These are phyloP conservation scores for Stegastes partitus DNA, from an alignment of 2,113 vertebrate species.

Conservation along the genomic window DNA sequence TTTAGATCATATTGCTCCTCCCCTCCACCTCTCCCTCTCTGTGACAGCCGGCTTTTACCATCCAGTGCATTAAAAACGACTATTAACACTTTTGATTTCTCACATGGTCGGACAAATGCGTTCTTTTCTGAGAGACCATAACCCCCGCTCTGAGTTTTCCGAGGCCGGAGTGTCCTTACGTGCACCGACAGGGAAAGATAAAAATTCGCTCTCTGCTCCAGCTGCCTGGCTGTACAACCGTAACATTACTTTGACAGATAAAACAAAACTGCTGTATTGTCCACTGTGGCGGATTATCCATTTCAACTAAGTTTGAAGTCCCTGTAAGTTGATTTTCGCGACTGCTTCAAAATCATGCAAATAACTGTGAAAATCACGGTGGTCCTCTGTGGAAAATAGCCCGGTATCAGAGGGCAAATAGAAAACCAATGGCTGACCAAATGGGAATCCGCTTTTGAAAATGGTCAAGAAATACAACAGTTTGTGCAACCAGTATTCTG, in stretches of 20 bases:
- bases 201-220: background rate
- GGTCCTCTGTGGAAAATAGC: background rate
- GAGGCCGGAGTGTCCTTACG: conserved; percentile 5
- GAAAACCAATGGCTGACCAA: background rate
- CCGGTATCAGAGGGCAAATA: background rate
- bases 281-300: conserved; percentile 8
- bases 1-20: background rate
- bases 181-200: background rate
- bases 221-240: background rate
- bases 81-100: background rate
- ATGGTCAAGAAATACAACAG: no score
- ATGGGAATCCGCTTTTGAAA: no score
- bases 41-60: background rate
- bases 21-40: background rate
- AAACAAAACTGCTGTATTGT: conserved; percentile 1
- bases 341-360: conserved; percentile 5
- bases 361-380: background rate
- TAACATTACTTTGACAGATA: conserved; percentile 21
- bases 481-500: no score
- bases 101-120: background rate
- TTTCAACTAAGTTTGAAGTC: conserved; percentile 11
- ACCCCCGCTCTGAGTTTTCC: background rate
- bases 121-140: background rate
- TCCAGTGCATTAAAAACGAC: background rate
- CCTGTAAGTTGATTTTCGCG: conserved; percentile 22